Base-by-base conservation (phyloP, 1,140 invertebrate species). In the Uloborus diversus region DNA sequence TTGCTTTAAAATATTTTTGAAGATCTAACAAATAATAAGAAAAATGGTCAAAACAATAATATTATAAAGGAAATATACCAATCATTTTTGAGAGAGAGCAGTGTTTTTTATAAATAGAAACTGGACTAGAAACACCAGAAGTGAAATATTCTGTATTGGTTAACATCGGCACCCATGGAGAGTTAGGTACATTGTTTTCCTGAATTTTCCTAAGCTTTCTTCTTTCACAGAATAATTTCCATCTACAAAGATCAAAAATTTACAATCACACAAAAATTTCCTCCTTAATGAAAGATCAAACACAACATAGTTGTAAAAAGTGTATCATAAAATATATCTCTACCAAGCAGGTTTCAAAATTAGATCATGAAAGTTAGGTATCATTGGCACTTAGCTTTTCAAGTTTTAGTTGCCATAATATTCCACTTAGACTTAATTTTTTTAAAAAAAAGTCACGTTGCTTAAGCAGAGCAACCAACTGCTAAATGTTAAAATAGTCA, bases 131-230 rank as follows among this genome's bases (percentile, higher is more conserved):
- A 33, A 59, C 71, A 51, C 71, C 71, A 49, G 71, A 62, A 30
- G 59, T 20, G 7, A 75, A 28, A 51, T 64, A 75, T 64, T 51
- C 71, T 25, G 42, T 64, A n/a, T 75, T 62, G 4, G 25, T 64
- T 27, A 75, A 28, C 71, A 75, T 75, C 20, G 71, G 71, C 20
- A 64, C 14, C 71, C 71, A 75, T 27, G 71, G 59, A n/a, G 71
- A 75, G 5, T 33, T 13, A 17, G 71, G 71, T 75, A 59, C 71
- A 33, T 20, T 20, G 32, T 61, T 61, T 73, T 73, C 20, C 33
- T 23, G 25, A 4, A 33, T 27, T n/a, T 33, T 51, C 25, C 71
- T 62, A 17, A 64, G 71, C 11, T 64, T 75, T 35, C 28, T 64
- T 25, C 71, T 20, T 23, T 75, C 56, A 64, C 71, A 64, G 47